These are phyloP conservation scores for Trematomus bernacchii DNA, from an alignment of 2,797 vertebrate genomes.

Conservation along the genomic window DNA sequence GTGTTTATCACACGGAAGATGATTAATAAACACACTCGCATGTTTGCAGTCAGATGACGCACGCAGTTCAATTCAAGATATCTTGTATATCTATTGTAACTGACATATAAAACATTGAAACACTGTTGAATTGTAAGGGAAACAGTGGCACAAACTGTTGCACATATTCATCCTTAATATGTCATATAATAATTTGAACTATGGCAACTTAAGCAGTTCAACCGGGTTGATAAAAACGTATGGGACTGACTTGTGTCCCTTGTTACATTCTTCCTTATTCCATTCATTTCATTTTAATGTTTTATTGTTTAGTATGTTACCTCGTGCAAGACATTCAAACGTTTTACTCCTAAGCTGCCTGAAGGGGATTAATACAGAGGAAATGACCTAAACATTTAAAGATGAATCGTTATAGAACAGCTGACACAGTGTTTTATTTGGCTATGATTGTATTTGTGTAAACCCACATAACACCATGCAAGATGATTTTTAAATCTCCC, in stretches of 20 bases:
- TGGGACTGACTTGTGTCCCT: neutral
- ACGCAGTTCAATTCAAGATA: neutral
- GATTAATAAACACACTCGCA: conserved; percentile 32
- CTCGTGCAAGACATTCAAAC: neutral
- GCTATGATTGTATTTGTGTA: neutral
- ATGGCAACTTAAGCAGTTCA: neutral
- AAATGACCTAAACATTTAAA: neutral
- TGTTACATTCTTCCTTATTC: neutral
- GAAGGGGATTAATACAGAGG: neutral
- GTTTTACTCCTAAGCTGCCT: neutral
- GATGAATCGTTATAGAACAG: neutral
- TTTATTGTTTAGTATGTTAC: neutral
- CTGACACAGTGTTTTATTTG: neutral
- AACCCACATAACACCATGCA: neutral
- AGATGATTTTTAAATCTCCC: neutral
- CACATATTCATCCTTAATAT: neutral
- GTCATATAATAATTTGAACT: neutral
- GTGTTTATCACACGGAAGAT: conserved; percentile 26
- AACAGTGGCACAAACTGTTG: too few species aligned
- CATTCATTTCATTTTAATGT: neutral
- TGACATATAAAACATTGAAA: neutral
- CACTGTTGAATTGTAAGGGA: neutral
- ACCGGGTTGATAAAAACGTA: neutral
- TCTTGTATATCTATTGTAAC: neutral
- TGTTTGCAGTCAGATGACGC: conserved; percentile 4